These are phyloP conservation scores for Amblyraja radiata DNA, from an alignment of 2,797 vertebrate genomes.

Conservation along the genomic window DNA sequence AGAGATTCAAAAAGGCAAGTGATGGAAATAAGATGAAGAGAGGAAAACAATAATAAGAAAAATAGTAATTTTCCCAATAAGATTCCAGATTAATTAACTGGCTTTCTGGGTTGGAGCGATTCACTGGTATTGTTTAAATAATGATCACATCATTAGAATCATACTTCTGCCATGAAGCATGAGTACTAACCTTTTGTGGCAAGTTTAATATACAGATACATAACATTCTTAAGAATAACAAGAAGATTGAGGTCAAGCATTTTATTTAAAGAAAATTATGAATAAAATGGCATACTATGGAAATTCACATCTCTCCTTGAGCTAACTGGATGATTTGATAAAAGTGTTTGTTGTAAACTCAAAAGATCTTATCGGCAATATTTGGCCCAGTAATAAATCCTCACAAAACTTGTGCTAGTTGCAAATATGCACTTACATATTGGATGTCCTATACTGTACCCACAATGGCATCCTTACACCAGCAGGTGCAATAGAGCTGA, in stretches of 20 bases:
- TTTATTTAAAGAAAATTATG: neutral
- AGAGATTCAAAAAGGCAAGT: neutral
- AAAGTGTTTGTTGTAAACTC: too few relatives aligned
- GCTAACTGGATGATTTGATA: neutral
- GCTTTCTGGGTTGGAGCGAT: neutral
- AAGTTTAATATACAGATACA: neutral
- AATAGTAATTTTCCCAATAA: neutral
- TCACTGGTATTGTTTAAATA: neutral
- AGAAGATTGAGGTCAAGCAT: neutral
- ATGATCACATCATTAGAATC: neutral
- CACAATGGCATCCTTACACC: too few relatives aligned
- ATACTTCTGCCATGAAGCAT: neutral
- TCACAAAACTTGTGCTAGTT: neutral
- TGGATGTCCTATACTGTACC: too few relatives aligned
- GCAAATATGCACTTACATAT: too few relatives aligned
- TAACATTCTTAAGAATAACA: neutral
- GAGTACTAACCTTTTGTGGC: neutral
- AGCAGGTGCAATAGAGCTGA: too few relatives aligned
- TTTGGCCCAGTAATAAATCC: neutral
- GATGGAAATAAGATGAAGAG: neutral
- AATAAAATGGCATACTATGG: neutral
- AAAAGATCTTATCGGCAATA: neutral
- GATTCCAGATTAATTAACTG: neutral
- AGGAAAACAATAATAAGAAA: neutral
- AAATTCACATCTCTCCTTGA: neutral